Evolutionary conservation across 2,888 invertebrate genomes (phyloP).

Genomic region (Drosophila lacicola): DNA sequence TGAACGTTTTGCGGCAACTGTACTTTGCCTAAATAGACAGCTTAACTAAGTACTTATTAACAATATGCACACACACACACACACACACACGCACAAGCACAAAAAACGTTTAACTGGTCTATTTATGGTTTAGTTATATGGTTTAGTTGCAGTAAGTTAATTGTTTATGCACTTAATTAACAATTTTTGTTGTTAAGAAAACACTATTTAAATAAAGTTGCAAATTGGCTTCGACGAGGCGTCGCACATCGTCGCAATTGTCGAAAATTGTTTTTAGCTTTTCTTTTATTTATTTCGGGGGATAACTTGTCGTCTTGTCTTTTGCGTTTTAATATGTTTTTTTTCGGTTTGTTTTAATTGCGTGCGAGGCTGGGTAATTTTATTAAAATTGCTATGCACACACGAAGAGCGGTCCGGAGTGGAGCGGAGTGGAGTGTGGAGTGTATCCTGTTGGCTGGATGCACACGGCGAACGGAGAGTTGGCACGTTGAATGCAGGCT

Average conservation of each 20-base stretch:
- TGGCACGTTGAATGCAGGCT: slow-evolving; percentile 72
- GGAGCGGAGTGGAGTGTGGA: slow-evolving; percentile 7
- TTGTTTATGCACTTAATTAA: slow-evolving; percentile 1
- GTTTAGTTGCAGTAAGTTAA: not conserved
- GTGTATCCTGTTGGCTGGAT: not conserved
- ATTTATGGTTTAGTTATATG: not conserved
- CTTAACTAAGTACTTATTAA: slow-evolving; percentile 1
- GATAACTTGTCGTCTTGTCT: slow-evolving; percentile 1
- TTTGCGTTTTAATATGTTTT: slow-evolving; percentile 3
- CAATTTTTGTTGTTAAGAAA: not conserved
- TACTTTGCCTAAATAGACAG: slow-evolving; percentile 6
- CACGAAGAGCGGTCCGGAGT: not conserved
- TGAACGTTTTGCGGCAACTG: slow-evolving; percentile 22
- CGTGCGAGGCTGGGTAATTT: slow-evolving; percentile 15
- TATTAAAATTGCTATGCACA: slow-evolving; percentile 16
- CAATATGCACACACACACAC: too few relatives aligned
- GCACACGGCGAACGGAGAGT: slow-evolving; percentile 22
- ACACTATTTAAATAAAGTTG: not conserved
- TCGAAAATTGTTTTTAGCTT: not conserved
- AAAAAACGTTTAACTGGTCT: not conserved
- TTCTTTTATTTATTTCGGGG: too few relatives aligned
- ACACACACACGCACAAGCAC: not conserved
- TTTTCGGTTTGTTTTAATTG: slow-evolving; percentile 31
- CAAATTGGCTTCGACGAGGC: not conserved
- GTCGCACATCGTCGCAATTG: slow-evolving; percentile 13